Evolutionary conservation across 2,113 vertebrate species (phyloP).

Genomic region (Platysteira castanea): DNA sequence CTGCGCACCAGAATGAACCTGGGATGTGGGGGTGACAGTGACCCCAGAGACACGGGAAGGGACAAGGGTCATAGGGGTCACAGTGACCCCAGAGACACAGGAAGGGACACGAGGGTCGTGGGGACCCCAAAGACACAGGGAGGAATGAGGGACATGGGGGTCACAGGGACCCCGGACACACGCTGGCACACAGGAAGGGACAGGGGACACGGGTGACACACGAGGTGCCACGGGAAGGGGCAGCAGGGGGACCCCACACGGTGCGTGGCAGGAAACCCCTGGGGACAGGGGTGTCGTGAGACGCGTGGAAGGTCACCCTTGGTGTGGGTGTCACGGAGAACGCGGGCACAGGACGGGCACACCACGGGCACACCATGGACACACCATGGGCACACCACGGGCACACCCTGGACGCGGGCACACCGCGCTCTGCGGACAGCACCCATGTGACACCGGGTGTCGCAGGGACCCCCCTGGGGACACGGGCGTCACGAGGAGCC

Average conservation of each 20-base stretch:
- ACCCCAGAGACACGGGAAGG: not conserved
- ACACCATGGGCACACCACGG: accelerated
- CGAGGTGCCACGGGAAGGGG: accelerated
- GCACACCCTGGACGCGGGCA: not conserved
- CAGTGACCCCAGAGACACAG: accelerated
- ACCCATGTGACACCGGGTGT: accelerated
- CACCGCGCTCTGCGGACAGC: accelerated
- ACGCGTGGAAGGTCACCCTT: accelerated
- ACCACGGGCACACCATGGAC: accelerated
- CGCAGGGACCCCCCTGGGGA: accelerated
- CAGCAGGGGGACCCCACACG: accelerated
- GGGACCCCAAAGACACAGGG: accelerated
- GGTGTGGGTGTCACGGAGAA: accelerated
- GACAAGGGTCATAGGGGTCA: accelerated
- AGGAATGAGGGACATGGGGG: accelerated
- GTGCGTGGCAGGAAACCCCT: accelerated
- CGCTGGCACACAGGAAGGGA: accelerated
- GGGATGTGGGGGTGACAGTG: not conserved
- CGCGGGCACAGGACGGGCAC: not conserved
- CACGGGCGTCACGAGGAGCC: accelerated
- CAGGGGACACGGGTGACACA: not conserved
- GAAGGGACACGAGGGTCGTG: accelerated
- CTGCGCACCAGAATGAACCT: no score
- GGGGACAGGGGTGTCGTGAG: accelerated
- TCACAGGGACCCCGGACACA: accelerated